Conservation (phyloP, 2,113 vertebrate species). For the Sceloporus undulatus region DNA sequence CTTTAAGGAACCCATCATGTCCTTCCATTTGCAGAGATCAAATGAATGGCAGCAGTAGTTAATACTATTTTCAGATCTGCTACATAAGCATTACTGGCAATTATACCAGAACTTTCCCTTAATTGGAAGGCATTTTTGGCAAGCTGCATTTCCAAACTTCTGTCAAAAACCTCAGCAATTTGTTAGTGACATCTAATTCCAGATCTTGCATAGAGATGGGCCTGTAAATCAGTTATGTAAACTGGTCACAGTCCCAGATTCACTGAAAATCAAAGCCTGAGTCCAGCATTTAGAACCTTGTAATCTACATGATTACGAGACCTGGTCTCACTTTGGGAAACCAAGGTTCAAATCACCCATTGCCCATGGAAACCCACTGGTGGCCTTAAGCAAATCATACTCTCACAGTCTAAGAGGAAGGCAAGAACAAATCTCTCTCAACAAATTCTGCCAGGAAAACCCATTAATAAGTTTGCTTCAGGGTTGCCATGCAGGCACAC, state of each 20-base stretch:
- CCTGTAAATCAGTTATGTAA: background rate
- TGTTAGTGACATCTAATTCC: slow-evolving; percentile 18
- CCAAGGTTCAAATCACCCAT: too few relatives aligned
- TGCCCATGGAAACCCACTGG: too few relatives aligned
- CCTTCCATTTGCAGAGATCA: background rate
- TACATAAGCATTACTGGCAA: background rate
- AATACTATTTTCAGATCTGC: slow-evolving; percentile 34
- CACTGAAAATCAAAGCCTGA: background rate
- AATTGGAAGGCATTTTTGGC: slow-evolving; percentile 29
- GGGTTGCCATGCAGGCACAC: too few relatives aligned
- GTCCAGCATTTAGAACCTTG: background rate
- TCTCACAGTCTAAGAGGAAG: too few relatives aligned
- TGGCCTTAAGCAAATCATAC: too few relatives aligned
- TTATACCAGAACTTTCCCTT: background rate
- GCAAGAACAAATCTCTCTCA: too few relatives aligned
- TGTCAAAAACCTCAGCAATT: slow-evolving; percentile 38
- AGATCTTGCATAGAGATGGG: background rate
- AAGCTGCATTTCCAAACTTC: slow-evolving; percentile 9
- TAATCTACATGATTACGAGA: background rate
- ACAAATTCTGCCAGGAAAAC: too few relatives aligned
- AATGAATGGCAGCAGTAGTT: background rate
- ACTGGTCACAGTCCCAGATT: background rate
- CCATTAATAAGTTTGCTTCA: too few relatives aligned
- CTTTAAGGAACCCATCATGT: background rate
- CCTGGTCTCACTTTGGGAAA: too few relatives aligned